phyloP scores from a whole-genome alignment of 2,888 invertebrate species.

The Meiosimyza platycephala region DNA sequence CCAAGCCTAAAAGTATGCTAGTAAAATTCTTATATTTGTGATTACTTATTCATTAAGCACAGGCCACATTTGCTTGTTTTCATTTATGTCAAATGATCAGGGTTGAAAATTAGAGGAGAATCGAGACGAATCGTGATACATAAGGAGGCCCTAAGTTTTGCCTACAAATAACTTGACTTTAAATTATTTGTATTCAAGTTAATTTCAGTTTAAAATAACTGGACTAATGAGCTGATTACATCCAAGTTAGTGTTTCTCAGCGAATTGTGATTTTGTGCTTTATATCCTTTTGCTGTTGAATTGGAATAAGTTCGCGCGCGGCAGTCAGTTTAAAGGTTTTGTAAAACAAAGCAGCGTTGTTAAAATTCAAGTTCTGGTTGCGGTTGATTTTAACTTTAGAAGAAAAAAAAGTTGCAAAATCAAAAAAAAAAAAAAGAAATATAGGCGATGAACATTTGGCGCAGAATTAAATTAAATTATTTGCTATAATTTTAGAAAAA shows the following conservation, averaged over 20 bases:
- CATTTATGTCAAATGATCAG: too few species aligned
- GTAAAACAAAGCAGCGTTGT: neutral
- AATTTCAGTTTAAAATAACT: too few species aligned
- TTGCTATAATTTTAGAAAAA: neutral
- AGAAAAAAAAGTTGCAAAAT: neutral
- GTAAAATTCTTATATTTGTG: too few species aligned
- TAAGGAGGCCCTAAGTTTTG: too few species aligned
- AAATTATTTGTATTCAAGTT: too few species aligned
- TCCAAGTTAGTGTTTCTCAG: neutral
- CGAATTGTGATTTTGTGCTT: constrained; percentile 9
- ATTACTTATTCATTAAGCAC: too few species aligned
- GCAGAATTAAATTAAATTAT: neutral
- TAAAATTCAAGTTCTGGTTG: neutral
- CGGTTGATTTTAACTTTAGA: constrained; percentile 3
- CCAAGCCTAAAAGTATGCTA: too few species aligned
- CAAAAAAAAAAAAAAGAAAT: neutral
- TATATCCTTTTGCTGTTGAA: neutral
- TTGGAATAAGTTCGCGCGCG: neutral
- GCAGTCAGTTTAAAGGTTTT: neutral
- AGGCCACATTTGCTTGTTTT: too few species aligned
- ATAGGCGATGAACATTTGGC: neutral
- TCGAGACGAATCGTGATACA: too few species aligned
- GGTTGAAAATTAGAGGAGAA: too few species aligned
- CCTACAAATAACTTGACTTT: too few species aligned
- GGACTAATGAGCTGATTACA: too few species aligned